phyloP scores from a whole-genome alignment of 2,113 vertebrate species.

The Lophius piscatorius region DNA sequence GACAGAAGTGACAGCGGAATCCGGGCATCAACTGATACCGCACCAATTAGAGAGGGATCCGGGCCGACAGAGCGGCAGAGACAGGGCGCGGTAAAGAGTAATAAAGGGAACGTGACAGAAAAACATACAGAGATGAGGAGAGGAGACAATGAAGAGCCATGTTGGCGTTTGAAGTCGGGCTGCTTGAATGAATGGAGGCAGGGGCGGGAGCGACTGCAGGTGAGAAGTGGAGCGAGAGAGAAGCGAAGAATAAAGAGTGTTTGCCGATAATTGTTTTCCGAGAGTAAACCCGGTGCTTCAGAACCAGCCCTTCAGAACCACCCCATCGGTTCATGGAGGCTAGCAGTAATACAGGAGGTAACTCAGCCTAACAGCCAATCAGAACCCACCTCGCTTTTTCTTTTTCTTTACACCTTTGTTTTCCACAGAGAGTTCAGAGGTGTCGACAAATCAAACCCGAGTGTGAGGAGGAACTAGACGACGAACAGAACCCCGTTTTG shows the following conservation, averaged over 20 bases:
- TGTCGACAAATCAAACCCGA: too few relatives aligned
- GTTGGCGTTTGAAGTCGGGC: slow-evolving; percentile 38
- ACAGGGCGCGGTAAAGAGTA: slow-evolving; percentile 36
- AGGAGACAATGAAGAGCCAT: slow-evolving; percentile 26
- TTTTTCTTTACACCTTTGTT: too few relatives aligned
- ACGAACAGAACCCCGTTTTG: too few relatives aligned
- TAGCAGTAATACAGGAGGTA: too few relatives aligned
- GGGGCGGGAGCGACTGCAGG: slow-evolving; percentile 2
- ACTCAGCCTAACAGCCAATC: too few relatives aligned
- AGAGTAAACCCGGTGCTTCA: neutral
- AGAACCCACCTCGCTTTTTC: too few relatives aligned
- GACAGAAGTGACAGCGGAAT: slow-evolving; percentile 44
- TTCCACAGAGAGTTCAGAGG: too few relatives aligned
- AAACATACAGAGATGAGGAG: slow-evolving; percentile 26
- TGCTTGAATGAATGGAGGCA: slow-evolving; percentile 18
- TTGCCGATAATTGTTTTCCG: slow-evolving; percentile 9
- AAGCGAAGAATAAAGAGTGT: slow-evolving; percentile 13
- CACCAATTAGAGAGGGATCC: slow-evolving; percentile 56
- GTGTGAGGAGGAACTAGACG: too few relatives aligned
- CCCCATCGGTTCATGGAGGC: too few relatives aligned
- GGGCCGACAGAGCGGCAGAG: slow-evolving; percentile 38
- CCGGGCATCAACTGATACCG: slow-evolving; percentile 43
- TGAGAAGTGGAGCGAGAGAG: slow-evolving; percentile 3
- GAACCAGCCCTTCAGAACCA: neutral
- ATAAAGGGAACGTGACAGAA: slow-evolving; percentile 34